phyloP scores from a whole-genome alignment of 2,888 invertebrate species.

The Synanthedon tipuliformis region DNA sequence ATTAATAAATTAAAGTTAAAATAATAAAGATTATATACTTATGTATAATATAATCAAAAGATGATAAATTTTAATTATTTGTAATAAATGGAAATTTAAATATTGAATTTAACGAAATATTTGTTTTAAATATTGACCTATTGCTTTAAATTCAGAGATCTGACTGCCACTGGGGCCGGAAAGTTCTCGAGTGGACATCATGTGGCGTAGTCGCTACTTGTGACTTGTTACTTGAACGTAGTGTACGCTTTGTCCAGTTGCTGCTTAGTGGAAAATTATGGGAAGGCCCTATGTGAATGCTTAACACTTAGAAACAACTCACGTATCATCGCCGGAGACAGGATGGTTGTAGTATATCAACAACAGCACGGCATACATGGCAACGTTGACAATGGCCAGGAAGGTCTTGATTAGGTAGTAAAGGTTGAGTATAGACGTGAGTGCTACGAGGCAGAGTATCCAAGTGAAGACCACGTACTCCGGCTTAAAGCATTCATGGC shows the following conservation, averaged over 20 bases:
- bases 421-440: slow-evolving; percentile 91
- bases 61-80: too few relatives aligned
- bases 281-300: neutral
- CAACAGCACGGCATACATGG: slow-evolving; percentile 80
- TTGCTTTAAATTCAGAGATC: too few relatives aligned
- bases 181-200: neutral
- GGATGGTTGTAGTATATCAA: slow-evolving; percentile 65
- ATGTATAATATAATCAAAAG: too few relatives aligned
- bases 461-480: slow-evolving; percentile 95
- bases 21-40: too few relatives aligned
- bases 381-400: slow-evolving; percentile 80
- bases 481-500: slow-evolving; percentile 72
- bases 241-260: too few relatives aligned
- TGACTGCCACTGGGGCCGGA: too few relatives aligned
- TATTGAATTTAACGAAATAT: too few relatives aligned
- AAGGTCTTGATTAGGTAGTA: slow-evolving; percentile 88
- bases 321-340: slow-evolving; percentile 28
- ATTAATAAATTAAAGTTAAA: too few relatives aligned
- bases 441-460: slow-evolving; percentile 90
- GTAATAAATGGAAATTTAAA: too few relatives aligned
- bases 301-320: slow-evolving; percentile 20
- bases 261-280: neutral
- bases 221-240: neutral
- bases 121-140: too few relatives aligned
- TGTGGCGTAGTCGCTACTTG: neutral